Evolutionary conservation across 2,113 vertebrate species (phyloP), one percentile per base, ranked within the genome.

Genomic region (Crotalus viridis): DNA sequence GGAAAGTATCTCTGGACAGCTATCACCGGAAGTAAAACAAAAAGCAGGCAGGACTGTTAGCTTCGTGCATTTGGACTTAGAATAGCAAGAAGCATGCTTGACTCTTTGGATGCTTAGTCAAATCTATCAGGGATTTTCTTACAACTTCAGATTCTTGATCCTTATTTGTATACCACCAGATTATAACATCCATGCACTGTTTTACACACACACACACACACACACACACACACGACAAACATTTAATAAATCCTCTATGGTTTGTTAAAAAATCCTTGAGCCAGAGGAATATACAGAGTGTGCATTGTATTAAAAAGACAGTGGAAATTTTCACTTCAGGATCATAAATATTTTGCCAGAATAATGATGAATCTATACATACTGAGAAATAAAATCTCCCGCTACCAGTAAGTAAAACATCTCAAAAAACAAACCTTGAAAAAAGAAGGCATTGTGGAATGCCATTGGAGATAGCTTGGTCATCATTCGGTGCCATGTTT

Each of bases 341-440:
- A 94, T 91, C 89, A 94, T 93, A 85, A 87, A 89, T 22, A 88
- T 91, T 96, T 94, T 94, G 94, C 94, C 95, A 94, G 94, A 96
- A 95, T 56, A 93, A 95, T 94, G 94, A 96, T 96, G 96, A 96
- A 96, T 96, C 22, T 95, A 96, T 95, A 87, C 51, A 90, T 92
- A 88, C 93, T 93, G 46, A 89, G 94, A 91, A 92, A 93, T 39
- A 90, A 92, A 87, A 92, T 0, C 92, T 87, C 93, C 94, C 59
- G 91, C 94, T 87, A 8, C 0, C 95, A 96, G 33, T 22, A 81
- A 43, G 74, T 19, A 21, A 81, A 21, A 21, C 6, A 1, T 17
- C 74, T 7, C 95, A 96, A 96, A 55, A 69, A 93, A 48, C 93
- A 95, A 28, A 28, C 12, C 10, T 46, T 59, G 43, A 28, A 43